A percentile compares a stretch with the other conserved stretches of the same genome.
Conservation (phyloP, 1,140 invertebrate species). For the Drosophila ohnishii region DNA sequence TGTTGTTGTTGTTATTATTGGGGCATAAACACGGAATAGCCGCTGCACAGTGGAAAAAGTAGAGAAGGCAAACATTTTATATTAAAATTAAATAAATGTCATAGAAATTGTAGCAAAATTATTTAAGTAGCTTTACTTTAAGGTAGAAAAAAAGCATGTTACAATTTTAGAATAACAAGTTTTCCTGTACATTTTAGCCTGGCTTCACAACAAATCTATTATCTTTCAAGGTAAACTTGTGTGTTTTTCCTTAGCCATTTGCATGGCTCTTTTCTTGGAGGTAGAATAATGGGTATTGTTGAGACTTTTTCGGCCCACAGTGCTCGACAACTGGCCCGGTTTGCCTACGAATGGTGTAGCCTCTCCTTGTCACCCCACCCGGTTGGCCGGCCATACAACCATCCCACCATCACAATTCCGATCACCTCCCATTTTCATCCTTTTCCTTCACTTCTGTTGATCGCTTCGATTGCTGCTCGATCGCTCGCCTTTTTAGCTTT, state of each 20-base stretch:
- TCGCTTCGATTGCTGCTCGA: constrained; percentile 65
- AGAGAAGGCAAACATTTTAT: too few relatives aligned
- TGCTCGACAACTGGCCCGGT: constrained; percentile 38
- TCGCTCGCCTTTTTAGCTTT: constrained; percentile 76
- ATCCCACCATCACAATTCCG: constrained; percentile 5
- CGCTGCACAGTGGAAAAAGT: constrained; percentile 42
- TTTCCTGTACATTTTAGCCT: neutral
- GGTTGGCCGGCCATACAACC: neutral
- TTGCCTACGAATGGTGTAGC: constrained; percentile 46
- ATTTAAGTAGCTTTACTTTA: neutral
- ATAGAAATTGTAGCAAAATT: neutral
- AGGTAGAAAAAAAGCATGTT: neutral
- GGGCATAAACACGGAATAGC: constrained; percentile 36
- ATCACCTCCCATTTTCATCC: constrained; percentile 24
- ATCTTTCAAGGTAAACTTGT: constrained; percentile 25
- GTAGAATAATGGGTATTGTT: constrained; percentile 15
- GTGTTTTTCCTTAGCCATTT: constrained; percentile 4
- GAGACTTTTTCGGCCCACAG: constrained; percentile 19
- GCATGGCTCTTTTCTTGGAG: neutral
- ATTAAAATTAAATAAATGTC: too few relatives aligned
- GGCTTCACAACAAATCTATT: constrained; percentile 6
- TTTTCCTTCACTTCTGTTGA: constrained; percentile 46
- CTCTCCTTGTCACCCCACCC: constrained; percentile 33
- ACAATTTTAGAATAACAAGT: neutral
- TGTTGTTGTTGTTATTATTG: constrained; percentile 41